Evolutionary conservation across 2,113 vertebrate genomes (phyloP), one percentile per base, ranked within the genome.

Genomic region (Piprites chloris): DNA sequence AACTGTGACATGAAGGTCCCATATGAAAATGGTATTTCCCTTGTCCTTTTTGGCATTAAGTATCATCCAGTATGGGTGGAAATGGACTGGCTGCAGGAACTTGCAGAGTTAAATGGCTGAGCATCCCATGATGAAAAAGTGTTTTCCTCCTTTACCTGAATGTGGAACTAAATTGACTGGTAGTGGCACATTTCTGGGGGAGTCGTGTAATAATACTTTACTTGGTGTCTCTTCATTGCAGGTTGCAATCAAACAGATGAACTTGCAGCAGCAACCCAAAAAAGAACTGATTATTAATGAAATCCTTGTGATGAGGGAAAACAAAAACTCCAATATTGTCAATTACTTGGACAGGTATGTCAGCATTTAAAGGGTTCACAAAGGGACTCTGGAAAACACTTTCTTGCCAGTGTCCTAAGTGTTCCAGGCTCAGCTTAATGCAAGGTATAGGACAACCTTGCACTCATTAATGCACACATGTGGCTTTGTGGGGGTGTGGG

Each of bases 221-320:
- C 33, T 83, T 35, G 12, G 30, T 85, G 30, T 96, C 55, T 85
- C 93, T 78, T 95, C 23, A 56, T 73, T 77, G 81, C 94, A 99
- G 99, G 99, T 99, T 56, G 99, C 99, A 82, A 99, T 99, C 32
- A 99, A 99, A 95, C 99, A 99, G 98, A 99, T 99, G 99, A 99
- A 99, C 94, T 97, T 99, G 90, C 99, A 99, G 97, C 99, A 99
- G 97, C 99, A 99, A 97, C 99, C 99, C 8, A 99, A 99, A 96
- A 99, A 99, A 84, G 99, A 99, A 63, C 97, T 99, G 96, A 99
- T 99, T 96, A 99, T 99, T 95, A 99, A 99, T 52, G 99, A 99
- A 98, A 99, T 99, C 87, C 98, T 99, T 68, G 99, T 99, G 80
- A 99, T 99, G 99, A 99, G 99, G 99, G 99, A 99, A 99, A 99